A percentile compares a stretch with the other conserved stretches of the same genome.
phyloP scores from a whole-genome alignment of 2,797 vertebrate genomes.

The Alfaro cultratus region DNA sequence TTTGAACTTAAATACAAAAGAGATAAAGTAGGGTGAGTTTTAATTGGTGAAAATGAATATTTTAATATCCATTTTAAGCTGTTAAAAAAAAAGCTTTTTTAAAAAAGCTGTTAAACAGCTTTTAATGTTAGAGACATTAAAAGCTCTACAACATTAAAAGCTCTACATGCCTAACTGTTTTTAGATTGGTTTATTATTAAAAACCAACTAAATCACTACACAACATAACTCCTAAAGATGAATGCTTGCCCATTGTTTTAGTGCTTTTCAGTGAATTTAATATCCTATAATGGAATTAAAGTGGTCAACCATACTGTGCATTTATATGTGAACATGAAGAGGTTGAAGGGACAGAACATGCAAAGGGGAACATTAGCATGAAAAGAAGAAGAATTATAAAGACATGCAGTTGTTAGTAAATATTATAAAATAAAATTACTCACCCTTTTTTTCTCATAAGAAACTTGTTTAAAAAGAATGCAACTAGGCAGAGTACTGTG shows the following conservation, averaged over 20 bases:
- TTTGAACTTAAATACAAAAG: background rate
- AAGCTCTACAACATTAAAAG: background rate
- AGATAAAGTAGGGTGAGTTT: background rate
- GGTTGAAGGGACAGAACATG: background rate
- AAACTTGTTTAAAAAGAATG: background rate
- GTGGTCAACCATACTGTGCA: background rate
- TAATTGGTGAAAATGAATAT: background rate
- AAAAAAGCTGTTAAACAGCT: too few species aligned
- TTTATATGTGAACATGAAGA: conserved; percentile 9
- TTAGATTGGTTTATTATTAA: background rate
- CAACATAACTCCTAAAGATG: background rate
- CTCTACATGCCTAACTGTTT: background rate
- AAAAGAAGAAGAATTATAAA: conserved; percentile 16
- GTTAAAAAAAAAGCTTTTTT: too few species aligned
- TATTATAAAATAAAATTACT: conserved; percentile 41
- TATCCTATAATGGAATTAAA: background rate
- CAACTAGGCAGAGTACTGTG: conserved; percentile 10
- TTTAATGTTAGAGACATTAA: background rate
- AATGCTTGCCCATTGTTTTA: background rate
- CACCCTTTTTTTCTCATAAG: conserved; percentile 72
- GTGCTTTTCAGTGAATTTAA: background rate
- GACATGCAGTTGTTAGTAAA: conserved; percentile 21
- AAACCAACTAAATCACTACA: background rate
- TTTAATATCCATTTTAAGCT: too few species aligned
- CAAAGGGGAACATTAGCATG: background rate